phyloP scores from a whole-genome alignment of 1,140 invertebrate species.

The Heterodera schachtii region DNA sequence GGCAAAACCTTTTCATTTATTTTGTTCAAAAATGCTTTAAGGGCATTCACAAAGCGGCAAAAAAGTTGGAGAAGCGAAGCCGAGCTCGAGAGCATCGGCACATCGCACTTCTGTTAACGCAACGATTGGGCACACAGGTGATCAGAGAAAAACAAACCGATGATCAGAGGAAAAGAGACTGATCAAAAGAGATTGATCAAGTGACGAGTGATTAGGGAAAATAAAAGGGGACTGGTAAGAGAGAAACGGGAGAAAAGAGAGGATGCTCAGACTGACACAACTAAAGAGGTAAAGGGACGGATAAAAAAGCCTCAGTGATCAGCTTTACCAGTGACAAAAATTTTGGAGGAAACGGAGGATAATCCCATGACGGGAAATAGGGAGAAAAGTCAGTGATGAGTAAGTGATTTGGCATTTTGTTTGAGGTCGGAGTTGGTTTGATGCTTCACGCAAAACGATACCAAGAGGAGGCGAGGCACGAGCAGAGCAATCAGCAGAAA shows the following conservation, averaged over 20 bases:
- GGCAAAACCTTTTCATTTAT: constrained; percentile 38
- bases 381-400: too few species aligned
- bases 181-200: too few species aligned
- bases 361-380: too few species aligned
- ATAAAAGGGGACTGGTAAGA: too few species aligned
- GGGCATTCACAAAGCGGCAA: constrained; percentile 65
- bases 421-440: constrained; percentile 62
- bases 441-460: constrained; percentile 57
- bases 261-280: too few species aligned
- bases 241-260: too few species aligned
- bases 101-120: constrained; percentile 62
- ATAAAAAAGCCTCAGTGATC: too few species aligned
- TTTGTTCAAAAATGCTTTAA: constrained; percentile 39
- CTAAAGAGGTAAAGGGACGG: too few species aligned
- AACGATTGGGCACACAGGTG: constrained; percentile 64
- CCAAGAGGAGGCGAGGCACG: constrained; percentile 19
- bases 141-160: background rate
- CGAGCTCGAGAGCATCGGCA: constrained; percentile 65
- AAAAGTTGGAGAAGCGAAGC: constrained; percentile 64
- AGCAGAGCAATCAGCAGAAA: constrained; percentile 28
- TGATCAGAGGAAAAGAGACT: too few species aligned
- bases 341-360: background rate
- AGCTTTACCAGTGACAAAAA: constrained; percentile 4
- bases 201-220: too few species aligned
- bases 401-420: background rate